Evolutionary conservation across 2,888 invertebrate species (phyloP), one percentile per base, ranked within the genome.

Genomic region (Eutolmus rufibarbis): DNA sequence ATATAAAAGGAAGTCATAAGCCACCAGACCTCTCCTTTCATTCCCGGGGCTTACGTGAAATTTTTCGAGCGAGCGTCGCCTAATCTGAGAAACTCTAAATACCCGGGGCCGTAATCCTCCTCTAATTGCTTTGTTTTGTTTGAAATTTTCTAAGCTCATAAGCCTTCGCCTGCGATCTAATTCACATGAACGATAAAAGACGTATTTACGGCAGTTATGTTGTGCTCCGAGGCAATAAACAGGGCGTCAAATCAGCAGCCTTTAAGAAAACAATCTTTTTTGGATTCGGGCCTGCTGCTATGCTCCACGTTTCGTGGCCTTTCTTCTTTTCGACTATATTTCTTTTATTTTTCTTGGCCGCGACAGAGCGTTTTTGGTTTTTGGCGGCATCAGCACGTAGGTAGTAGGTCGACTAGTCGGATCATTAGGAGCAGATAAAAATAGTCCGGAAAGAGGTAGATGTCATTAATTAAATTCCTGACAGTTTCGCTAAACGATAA

Each of bases 61-160:
- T 66, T 66, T 66, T 66, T 66, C 34, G 66, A 66, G 78, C n/a
- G 43, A 78, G 23, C 43, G 43, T 78, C 79, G 46, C 31, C 23
- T 51, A 79, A 79, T 79, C 79, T 51, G 31, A n/a, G 51, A 79
- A 34, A 79, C 79, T 46, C 23, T 79, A 51, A 79, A 79, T 79
- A 34, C 79, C 28, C 14, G 51, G 28, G 9, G 28, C 79, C 51
- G 31, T 79, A 79, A 79, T 79, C 79, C 79, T 28, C 79, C 79
- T 79, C 79, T 79, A 79, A 79, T 79, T 79, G 79, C 79, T 79
- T 79, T 79, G 79, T 79, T 79, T 79, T 79, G 79, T 79, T 79
- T 79, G 79, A 79, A 79, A 79, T 51, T 79, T 79, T 79, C 79
- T 79, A 79, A 84, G 37, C 66, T 31, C 66, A 23, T 66, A 84